Percentiles rank a stretch among this genome's conserved stretches.
phyloP scores from a whole-genome alignment of 2,113 vertebrate species.

The Carettochelys insculpta region DNA sequence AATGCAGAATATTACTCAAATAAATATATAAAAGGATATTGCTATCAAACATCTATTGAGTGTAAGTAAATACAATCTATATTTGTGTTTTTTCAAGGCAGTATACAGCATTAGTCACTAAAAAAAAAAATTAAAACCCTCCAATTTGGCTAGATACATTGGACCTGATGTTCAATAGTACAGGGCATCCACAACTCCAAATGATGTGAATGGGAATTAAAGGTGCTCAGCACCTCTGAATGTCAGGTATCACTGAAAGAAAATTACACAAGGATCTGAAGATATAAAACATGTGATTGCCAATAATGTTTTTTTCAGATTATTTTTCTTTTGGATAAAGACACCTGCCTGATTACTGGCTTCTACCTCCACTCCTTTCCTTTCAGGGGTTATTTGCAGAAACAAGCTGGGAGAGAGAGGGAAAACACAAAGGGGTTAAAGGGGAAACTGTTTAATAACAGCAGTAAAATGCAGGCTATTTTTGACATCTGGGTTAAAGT shows the following conservation, averaged over 20 bases:
- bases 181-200: not conserved
- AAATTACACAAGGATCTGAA: slow-evolving; percentile 59
- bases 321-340: slow-evolving; percentile 80
- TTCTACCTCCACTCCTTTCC: slow-evolving; percentile 72
- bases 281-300: slow-evolving; percentile 65
- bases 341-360: slow-evolving; percentile 78
- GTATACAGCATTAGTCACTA: slow-evolving; percentile 23
- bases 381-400: slow-evolving; percentile 78
- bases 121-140: slow-evolving; percentile 40
- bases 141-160: slow-evolving; percentile 1
- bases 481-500: slow-evolving; percentile 87
- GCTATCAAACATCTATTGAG: slow-evolving; percentile 61
- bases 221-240: not conserved
- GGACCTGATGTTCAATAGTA: slow-evolving; percentile 30
- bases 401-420: slow-evolving; percentile 76
- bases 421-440: slow-evolving; percentile 83
- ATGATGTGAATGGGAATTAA: not conserved
- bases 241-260: slow-evolving; percentile 48
- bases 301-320: slow-evolving; percentile 70
- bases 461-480: slow-evolving; percentile 84
- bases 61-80: slow-evolving; percentile 53
- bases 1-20: slow-evolving; percentile 51
- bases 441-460: slow-evolving; percentile 87
- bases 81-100: slow-evolving; percentile 56
- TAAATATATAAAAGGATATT: slow-evolving; percentile 57